Base-by-base conservation (phyloP, 2,797 vertebrate genomes). In the Melanotaenia trifasciata region DNA sequence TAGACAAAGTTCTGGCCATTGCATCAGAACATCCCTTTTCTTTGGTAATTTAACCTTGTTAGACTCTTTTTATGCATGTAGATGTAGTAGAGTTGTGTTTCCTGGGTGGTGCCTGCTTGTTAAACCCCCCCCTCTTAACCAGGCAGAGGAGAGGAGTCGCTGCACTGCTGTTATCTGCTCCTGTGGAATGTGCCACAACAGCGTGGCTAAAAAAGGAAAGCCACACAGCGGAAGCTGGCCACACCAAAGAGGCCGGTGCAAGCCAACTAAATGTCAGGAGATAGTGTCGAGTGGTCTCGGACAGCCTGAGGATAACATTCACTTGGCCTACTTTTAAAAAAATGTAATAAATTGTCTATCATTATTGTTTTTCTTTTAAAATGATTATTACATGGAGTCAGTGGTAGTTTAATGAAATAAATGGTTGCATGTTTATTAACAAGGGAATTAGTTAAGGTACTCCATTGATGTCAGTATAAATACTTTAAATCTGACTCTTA, bases 181-280 rank as follows among this genome's bases (percentile, higher is more conserved):
- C 91, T 88, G 84, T 83, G 94, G 93, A 94, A 94, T 94, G 92
- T 93, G 93, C 92, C 90, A 85, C 89, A 92, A 86, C 89, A 90
- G 92, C 91, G 77, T 50, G 85, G 92, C 94, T 95, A 95, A 93
- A 94, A 93, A 94, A 95, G 94, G 93, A 91, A 72, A 67, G 75
- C 88, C 45, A 69, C 85, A 78, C 85, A 69, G 84, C 77, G 86
- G 89, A 91, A 91, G 87, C 80, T 61, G 77, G 78, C 79, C 71
- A 65, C 50, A 67, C 89, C 89, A 86, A 87, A 87, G 81, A 84
- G 90, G 84, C 70, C 59, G 70, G 78, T 76, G 81, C 84, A 85
- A 79, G 84, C 89, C 90, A 88, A 89, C 84, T 89, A 94, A 94
- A 94, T 94, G 94, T 94, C 93, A 94, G 64, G 84, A 89, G 93